These are phyloP conservation scores for Ernsta delagoae DNA, from an alignment of 2,888 invertebrate species.

Conservation along the genomic window DNA sequence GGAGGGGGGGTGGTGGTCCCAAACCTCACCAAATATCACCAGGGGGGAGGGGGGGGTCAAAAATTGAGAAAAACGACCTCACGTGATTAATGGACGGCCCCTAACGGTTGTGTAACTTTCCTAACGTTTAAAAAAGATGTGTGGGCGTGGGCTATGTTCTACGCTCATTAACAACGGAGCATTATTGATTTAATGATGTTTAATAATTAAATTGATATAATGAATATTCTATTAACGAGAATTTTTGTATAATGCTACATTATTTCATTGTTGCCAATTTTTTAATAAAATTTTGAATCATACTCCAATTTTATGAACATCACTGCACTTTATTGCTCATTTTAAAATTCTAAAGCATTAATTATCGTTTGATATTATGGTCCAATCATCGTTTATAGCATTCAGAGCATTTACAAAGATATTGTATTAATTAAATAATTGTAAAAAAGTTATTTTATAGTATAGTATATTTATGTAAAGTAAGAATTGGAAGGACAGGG, in stretches of 20 bases:
- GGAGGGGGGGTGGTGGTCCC: too few relatives aligned
- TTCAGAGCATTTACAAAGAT: constrained; percentile 34
- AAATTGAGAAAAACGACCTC: too few relatives aligned
- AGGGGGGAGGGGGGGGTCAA: too few relatives aligned
- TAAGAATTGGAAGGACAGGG: constrained; percentile 31
- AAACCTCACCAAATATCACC: too few relatives aligned
- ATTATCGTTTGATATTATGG: constrained; percentile 38
- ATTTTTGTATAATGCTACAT: constrained; percentile 56
- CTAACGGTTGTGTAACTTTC: too few relatives aligned
- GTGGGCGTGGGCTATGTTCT: too few relatives aligned
- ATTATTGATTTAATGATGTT: too few relatives aligned
- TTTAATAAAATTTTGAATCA: constrained; percentile 45
- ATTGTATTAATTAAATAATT: constrained; percentile 21
- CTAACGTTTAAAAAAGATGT: too few relatives aligned
- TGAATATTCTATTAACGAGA: constrained; percentile 22
- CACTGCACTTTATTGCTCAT: constrained; percentile 50
- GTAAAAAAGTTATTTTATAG: constrained; percentile 28
- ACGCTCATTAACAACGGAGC: too few relatives aligned
- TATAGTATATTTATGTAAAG: constrained; percentile 27
- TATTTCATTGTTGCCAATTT: constrained; percentile 79
- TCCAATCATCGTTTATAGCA: constrained; percentile 38
- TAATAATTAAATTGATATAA: too few relatives aligned
- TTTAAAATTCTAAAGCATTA: constrained; percentile 33
- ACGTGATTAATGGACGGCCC: too few relatives aligned
- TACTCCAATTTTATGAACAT: constrained; percentile 39